These are phyloP conservation scores for Octodon degus DNA, from an alignment of 2,113 vertebrate species.

Conservation along the genomic window DNA sequence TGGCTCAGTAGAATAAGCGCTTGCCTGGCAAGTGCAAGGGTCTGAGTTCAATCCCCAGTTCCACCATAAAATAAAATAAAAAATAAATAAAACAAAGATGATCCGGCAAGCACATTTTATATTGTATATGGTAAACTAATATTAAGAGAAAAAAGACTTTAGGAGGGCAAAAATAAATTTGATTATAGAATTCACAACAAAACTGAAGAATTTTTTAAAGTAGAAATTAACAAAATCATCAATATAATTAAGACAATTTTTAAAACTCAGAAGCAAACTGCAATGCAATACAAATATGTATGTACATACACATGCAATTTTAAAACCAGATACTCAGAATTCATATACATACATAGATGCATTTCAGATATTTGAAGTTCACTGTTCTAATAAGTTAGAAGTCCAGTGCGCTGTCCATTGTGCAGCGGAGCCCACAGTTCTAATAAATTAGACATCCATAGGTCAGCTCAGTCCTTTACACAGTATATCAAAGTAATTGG, in stretches of 20 bases:
- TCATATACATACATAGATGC: background rate
- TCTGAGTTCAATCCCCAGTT: too few relatives aligned
- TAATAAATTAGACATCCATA: background rate
- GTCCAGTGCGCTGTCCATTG: too few relatives aligned
- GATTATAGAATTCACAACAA: background rate
- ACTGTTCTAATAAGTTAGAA: background rate
- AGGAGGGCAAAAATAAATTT: background rate
- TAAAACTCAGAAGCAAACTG: background rate
- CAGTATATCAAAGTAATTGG: background rate
- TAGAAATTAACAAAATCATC: conserved; percentile 23
- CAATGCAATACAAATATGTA: background rate
- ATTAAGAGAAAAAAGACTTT: background rate
- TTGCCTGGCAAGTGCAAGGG: too few relatives aligned
- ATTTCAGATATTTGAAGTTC: conserved; percentile 14
- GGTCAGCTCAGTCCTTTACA: background rate
- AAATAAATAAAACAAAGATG: conserved; percentile 28
- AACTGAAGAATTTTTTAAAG: background rate
- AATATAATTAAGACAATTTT: background rate
- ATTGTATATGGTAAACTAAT: background rate
- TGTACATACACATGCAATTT: background rate
- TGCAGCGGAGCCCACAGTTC: too few relatives aligned
- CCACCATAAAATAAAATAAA: too few relatives aligned
- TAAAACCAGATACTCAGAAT: background rate
- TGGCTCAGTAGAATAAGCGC: too few relatives aligned
- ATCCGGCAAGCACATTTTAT: background rate